phyloP scores from a whole-genome alignment of 2,797 vertebrate species.

The Decapterus maruadsi region DNA sequence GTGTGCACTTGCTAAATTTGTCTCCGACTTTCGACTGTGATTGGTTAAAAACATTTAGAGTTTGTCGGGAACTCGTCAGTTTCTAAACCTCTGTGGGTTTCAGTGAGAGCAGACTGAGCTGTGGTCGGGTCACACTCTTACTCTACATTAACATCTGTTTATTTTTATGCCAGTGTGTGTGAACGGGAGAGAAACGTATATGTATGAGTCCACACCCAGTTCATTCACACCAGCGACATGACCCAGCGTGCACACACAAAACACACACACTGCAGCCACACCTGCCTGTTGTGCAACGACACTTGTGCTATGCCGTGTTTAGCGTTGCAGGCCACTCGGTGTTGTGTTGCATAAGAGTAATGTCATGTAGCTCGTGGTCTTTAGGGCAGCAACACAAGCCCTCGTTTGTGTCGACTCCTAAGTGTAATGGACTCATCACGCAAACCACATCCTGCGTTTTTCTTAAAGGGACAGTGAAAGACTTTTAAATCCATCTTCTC shows the following conservation, averaged over 20 bases:
- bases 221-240: slow-evolving; percentile 22
- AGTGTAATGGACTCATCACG: slow-evolving; percentile 3
- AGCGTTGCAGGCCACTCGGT: neutral
- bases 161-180: neutral
- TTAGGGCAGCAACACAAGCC: slow-evolving; percentile 20
- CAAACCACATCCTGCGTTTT: neutral
- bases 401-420: slow-evolving; percentile 12
- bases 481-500: neutral
- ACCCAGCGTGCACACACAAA: slow-evolving; percentile 16
- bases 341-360: slow-evolving; percentile 56
- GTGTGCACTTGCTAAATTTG: no score
- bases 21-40: no score
- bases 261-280: neutral
- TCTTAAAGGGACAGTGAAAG: neutral
- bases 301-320: slow-evolving; percentile 14
- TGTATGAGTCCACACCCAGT: neutral
- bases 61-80: neutral
- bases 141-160: no score
- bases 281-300: slow-evolving; percentile 33
- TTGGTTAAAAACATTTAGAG: no score
- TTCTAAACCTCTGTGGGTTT: neutral
- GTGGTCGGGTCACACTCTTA: slow-evolving; percentile 1
- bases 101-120: slow-evolving; percentile 18
- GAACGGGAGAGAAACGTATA: neutral
- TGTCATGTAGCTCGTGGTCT: neutral